Percentiles rank a stretch among this genome's conserved stretches.
Evolutionary conservation across 1,140 invertebrate species (phyloP).

Genomic region (Scaptomyza graminum): DNA sequence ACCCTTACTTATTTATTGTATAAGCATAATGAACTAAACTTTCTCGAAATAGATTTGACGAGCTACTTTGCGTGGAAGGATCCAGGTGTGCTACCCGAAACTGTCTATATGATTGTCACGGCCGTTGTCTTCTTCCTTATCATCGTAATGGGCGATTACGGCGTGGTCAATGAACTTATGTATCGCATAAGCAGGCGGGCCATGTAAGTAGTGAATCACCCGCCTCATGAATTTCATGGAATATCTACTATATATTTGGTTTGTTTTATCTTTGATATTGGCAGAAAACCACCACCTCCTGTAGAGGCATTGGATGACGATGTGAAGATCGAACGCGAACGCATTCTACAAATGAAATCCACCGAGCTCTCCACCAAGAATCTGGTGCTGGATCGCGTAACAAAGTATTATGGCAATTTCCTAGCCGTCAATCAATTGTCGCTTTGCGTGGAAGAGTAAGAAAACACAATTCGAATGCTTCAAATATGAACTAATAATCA

Average conservation of each 20-base stretch:
- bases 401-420: conserved; percentile 88
- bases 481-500: background rate
- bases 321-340: conserved; percentile 82
- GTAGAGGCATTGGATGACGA: conserved; percentile 79
- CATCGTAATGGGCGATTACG: conserved; percentile 60
- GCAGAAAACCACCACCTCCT: conserved; percentile 56
- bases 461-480: background rate
- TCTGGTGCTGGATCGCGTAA: conserved; percentile 85
- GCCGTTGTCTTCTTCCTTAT: conserved; percentile 57
- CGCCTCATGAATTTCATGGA: no score
- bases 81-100: conserved; percentile 62
- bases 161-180: conserved; percentile 56
- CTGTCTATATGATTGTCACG: conserved; percentile 49
- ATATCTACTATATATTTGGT: no score
- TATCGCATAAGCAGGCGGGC: conserved; percentile 36
- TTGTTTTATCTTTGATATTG: no score
- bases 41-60: conserved; percentile 33
- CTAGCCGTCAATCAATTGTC: conserved; percentile 89
- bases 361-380: conserved; percentile 61
- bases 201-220: conserved; percentile 41
- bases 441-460: conserved; percentile 84
- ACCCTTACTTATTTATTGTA: background rate
- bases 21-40: no score
- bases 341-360: conserved; percentile 59
- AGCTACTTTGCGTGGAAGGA: conserved; percentile 57